Base-by-base conservation (phyloP, 2,888 invertebrate species). In the Alentia gelatinosa region DNA sequence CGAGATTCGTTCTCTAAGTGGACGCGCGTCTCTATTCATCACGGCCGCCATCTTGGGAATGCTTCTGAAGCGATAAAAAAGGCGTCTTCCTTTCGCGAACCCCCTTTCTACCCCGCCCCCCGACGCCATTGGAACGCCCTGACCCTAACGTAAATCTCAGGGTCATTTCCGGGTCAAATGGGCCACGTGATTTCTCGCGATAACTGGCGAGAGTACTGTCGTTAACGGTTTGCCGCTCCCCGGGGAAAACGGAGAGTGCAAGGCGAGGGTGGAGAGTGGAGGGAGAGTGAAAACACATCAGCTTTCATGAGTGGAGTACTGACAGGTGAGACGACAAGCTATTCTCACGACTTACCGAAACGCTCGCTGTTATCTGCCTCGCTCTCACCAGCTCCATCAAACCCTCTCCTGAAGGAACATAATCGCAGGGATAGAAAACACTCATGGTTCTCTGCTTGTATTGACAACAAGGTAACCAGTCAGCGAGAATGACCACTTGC, bases 81-180 rank as follows among this genome's bases (percentile, higher is more conserved):
- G 19, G n/a, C 23, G 5, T 56, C 23, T n/a, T 12, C 56, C 56
- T 56, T 56, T 56, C 56, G 19, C 56, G 5, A 19, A 3, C 12
- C 5, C 56, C 56, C 12, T 12, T 19, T n/a, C 56, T 12, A 4
- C 56, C 56, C 56, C 3, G 5, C 56, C 19, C 56, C n/a, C 19
- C 56, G 5, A 56, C 56, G 12, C 56, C 56, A 56, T n/a, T 56
- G n/a, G 56, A 56, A 56, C 56, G n/a, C 19, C 3, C 19, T 56
- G 56, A 56, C 56, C 56, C n/a, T 3, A 12, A 68, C 68, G 30
- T 68, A 68, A 68, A 68, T 68, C 68, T 68, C 30, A 30, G 26
- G 68, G 68, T 68, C 68, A 30, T 68, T 68, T 68, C 68, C 68
- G 30, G 68, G 68, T 68, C 68, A 30, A 68, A 68, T 68, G 68